A percentile compares a stretch with the other conserved stretches of the same genome.
phyloP scores from a whole-genome alignment of 37 sponge, comb jelly and placozoan species.

The Amphimedon queenslandica region DNA sequence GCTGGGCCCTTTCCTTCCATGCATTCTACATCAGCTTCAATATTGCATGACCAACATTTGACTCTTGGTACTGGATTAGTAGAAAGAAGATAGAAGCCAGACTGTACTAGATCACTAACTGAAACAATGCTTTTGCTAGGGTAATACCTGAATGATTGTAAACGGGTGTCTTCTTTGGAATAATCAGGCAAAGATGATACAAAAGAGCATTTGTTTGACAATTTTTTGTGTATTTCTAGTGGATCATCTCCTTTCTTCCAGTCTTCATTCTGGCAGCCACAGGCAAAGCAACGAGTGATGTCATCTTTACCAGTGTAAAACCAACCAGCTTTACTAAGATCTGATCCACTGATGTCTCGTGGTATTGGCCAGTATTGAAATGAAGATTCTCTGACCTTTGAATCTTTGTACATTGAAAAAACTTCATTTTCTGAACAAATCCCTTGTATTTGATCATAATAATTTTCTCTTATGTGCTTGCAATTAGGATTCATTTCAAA shows the following conservation, averaged over 20 bases:
- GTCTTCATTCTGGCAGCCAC: constrained; percentile 5
- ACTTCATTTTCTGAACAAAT: neutral
- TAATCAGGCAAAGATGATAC: too few relatives aligned
- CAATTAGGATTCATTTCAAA: constrained; percentile 2
- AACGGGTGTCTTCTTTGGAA: neutral
- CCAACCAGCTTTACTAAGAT: constrained; percentile 32
- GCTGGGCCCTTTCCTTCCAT: too few relatives aligned
- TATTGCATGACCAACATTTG: too few relatives aligned
- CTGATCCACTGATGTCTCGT: neutral
- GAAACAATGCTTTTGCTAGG: too few relatives aligned
- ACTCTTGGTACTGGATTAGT: too few relatives aligned
- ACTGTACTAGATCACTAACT: too few relatives aligned
- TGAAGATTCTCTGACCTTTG: neutral
- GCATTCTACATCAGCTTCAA: too few relatives aligned
- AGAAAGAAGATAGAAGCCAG: too few relatives aligned
- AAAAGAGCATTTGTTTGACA: constrained; percentile 19
- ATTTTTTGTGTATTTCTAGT: constrained; percentile 31
- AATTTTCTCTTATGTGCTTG: neutral
- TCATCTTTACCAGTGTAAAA: constrained; percentile 35
- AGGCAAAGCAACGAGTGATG: constrained; percentile 22
- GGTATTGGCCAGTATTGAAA: constrained; percentile 4
- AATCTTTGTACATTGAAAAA: neutral
- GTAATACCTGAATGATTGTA: neutral
- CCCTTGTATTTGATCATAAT: neutral
- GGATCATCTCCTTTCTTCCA: constrained; percentile 46